Percentiles rank a stretch among this genome's conserved stretches.
Evolutionary conservation across 2,797 vertebrate species (phyloP).

Genomic region (Rhynchotus rufescens): DNA sequence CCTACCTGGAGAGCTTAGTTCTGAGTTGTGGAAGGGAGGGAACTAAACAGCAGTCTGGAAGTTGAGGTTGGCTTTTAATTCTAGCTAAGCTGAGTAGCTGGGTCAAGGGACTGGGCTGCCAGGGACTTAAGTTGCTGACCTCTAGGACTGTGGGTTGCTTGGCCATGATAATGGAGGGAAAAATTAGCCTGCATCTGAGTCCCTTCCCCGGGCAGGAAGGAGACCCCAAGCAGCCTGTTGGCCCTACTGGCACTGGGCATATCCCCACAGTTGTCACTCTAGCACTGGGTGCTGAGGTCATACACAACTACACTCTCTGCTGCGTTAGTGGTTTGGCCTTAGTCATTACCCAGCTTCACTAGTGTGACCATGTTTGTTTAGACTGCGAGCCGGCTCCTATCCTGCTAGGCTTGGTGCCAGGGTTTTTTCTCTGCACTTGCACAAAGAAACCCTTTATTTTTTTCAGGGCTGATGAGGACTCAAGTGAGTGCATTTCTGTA

Average conservation of each 20-base stretch:
- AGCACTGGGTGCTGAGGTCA: background rate
- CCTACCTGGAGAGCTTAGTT: background rate
- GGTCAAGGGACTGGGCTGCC: background rate
- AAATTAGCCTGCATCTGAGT: background rate
- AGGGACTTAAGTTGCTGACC: background rate
- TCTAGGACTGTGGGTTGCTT: background rate
- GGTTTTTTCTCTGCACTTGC: background rate
- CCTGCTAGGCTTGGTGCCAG: background rate
- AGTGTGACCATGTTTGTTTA: background rate
- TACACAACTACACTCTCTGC: background rate
- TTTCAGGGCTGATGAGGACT: background rate
- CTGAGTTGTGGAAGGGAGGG: background rate
- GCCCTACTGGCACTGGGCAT: background rate
- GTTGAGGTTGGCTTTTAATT: background rate
- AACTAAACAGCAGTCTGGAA: background rate
- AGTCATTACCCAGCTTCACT: fast-evolving
- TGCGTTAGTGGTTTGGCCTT: fast-evolving
- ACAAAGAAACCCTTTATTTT: background rate
- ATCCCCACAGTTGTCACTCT: fast-evolving
- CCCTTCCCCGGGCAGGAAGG: fast-evolving
- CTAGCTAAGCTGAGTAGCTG: background rate
- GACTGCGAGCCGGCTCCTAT: background rate
- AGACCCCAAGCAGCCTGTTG: background rate
- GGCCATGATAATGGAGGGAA: background rate
- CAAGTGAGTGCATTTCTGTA: background rate